Conservation (phyloP, 2,113 vertebrate species). For the Carlito syrichta region DNA sequence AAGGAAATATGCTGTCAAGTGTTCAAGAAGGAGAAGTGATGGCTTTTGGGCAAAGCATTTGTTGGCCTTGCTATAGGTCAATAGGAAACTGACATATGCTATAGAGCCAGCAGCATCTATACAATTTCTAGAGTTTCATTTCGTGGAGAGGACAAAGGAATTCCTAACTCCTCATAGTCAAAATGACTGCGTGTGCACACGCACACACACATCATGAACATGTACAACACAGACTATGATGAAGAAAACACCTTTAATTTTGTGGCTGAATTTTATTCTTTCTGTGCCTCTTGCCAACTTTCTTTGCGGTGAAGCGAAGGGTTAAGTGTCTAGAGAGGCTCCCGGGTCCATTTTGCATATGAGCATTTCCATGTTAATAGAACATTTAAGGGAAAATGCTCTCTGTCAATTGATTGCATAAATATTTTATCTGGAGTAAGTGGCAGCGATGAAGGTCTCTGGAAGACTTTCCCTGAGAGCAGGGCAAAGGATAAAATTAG, state of each 20-base stretch:
- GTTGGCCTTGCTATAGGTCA: background rate
- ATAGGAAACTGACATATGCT: background rate
- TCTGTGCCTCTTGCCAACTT: background rate
- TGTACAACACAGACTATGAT: fast-evolving
- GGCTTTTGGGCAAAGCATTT: fast-evolving
- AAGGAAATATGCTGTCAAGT: background rate
- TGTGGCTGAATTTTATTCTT: background rate
- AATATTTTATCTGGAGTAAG: conserved; percentile 88
- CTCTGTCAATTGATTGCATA: conserved; percentile 88
- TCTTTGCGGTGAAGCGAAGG: conserved; percentile 59
- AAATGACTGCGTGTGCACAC: fast-evolving
- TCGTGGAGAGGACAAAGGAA: background rate
- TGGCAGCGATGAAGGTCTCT: conserved; percentile 79
- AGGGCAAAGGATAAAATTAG: conserved; percentile 80
- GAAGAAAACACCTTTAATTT: too few relatives aligned
- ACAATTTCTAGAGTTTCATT: background rate
- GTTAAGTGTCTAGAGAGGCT: conserved; percentile 76
- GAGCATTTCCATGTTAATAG: conserved; percentile 88
- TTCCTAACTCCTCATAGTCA: background rate
- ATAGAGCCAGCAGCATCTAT: background rate
- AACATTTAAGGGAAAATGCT: conserved; percentile 81
- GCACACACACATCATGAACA: fast-evolving
- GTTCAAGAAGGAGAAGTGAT: background rate
- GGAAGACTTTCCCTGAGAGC: conserved; percentile 78
- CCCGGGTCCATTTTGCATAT: conserved; percentile 76